A percentile compares a stretch with the other conserved stretches of the same genome.
These are phyloP conservation scores for Acanthurus leucopareius DNA, from an alignment of 2,797 vertebrate species.

Conservation along the genomic window DNA sequence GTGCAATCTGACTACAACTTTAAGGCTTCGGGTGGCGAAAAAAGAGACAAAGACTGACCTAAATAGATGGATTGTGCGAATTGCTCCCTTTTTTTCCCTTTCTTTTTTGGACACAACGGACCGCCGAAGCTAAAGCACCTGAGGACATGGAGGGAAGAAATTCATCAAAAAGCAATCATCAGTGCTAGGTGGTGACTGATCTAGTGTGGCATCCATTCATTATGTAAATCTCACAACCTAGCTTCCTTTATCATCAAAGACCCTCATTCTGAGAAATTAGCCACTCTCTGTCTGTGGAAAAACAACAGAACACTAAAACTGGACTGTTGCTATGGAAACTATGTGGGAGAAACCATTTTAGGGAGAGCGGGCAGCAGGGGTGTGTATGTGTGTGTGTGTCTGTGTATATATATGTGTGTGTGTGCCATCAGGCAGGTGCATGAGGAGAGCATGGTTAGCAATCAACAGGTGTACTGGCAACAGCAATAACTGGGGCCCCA, in stretches of 20 bases:
- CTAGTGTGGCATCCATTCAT: conserved; percentile 79
- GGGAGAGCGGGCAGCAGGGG: conserved; percentile 48
- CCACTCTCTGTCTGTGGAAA: conserved; percentile 74
- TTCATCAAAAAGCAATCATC: conserved; percentile 82
- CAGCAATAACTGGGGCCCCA: conserved; percentile 60
- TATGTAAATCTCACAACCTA: conserved; percentile 81
- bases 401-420: conserved; percentile 27
- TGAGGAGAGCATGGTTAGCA: conserved; percentile 61
- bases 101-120: conserved; percentile 63
- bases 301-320: conserved; percentile 83
- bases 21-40: conserved; percentile 25
- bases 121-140: conserved; percentile 44
- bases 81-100: conserved; percentile 17
- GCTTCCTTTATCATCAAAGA: conserved; percentile 84
- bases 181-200: conserved; percentile 75
- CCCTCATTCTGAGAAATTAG: conserved; percentile 82
- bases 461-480: conserved; percentile 78
- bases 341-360: conserved; percentile 79
- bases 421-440: conserved; percentile 14
- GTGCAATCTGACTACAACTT: conserved; percentile 53
- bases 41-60: conserved; percentile 64
- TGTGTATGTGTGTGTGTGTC: conserved; percentile 25
- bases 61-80: conserved; percentile 59
- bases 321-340: conserved; percentile 86
- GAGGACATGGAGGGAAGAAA: conserved; percentile 61